Evolutionary conservation across 2,113 vertebrate species (phyloP).

Genomic region (Mungos mungo): DNA sequence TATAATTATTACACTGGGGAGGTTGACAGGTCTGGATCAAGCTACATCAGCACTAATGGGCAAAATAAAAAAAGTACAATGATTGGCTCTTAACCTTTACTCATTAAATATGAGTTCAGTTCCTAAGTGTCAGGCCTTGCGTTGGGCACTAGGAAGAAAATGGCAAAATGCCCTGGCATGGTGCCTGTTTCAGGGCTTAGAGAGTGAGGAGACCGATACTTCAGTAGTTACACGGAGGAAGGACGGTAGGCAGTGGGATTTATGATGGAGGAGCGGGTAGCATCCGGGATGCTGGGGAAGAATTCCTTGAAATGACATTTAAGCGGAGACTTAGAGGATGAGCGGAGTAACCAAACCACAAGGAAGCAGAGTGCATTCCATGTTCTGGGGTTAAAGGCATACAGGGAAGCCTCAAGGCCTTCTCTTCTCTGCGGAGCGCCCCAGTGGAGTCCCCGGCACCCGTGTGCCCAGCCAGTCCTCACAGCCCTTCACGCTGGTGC

Average conservation of each 20-base stretch:
- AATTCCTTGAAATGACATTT: neutral
- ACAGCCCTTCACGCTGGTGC: neutral
- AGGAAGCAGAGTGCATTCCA: neutral
- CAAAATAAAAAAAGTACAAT: neutral
- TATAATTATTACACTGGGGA: neutral
- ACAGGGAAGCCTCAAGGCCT: neutral
- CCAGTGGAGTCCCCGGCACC: neutral
- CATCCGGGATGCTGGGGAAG: neutral
- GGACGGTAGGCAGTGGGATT: neutral
- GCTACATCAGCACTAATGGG: neutral
- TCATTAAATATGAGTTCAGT: neutral
- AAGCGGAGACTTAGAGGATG: neutral
- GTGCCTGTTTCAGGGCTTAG: neutral
- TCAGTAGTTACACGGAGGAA: neutral
- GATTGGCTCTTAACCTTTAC: neutral
- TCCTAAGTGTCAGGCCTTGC: neutral
- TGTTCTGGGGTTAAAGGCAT: too few species aligned
- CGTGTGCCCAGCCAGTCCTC: neutral
- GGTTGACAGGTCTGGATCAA: neutral
- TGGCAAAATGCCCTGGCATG: neutral
- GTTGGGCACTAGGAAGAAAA: neutral
- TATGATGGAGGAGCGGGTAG: neutral
- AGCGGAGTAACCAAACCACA: neutral
- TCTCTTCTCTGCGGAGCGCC: neutral
- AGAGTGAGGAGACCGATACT: neutral